These are phyloP conservation scores for Acrobasis suavella DNA, from an alignment of 2,888 invertebrate species.

Conservation along the genomic window DNA sequence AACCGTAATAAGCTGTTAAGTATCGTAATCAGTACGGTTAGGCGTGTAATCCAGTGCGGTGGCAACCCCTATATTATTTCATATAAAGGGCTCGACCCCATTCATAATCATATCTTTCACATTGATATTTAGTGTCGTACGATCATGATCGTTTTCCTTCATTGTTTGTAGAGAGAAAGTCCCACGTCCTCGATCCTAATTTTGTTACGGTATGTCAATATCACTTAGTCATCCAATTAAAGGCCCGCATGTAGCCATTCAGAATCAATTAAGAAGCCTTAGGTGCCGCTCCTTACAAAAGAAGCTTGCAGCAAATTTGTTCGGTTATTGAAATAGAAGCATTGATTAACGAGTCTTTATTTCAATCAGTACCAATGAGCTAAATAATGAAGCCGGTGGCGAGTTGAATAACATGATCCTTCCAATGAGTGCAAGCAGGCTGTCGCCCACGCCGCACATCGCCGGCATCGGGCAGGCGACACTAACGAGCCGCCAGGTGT, in stretches of 20 bases:
- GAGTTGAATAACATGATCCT: conserved; percentile 23
- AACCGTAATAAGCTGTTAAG: conserved; percentile 68
- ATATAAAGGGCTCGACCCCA: conserved; percentile 55
- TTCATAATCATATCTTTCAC: conserved; percentile 49
- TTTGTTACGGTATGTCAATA: conserved; percentile 54
- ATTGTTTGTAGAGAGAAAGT: conserved; percentile 44
- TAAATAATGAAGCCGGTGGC: background rate
- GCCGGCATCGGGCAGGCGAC: conserved; percentile 57
- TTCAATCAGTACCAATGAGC: background rate
- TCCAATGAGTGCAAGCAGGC: conserved; percentile 33
- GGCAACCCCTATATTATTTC: conserved; percentile 52
- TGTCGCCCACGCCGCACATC: conserved; percentile 48
- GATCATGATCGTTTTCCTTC: conserved; percentile 38
- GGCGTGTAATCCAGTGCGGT: conserved; percentile 67
- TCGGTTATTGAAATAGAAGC: conserved; percentile 3
- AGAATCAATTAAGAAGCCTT: conserved; percentile 59
- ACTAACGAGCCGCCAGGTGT: conserved; percentile 80
- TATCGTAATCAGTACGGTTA: conserved; percentile 63
- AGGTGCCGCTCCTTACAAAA: conserved; percentile 20
- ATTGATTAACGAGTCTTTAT: background rate
- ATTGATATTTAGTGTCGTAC: conserved; percentile 35
- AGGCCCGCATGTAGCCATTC: conserved; percentile 65
- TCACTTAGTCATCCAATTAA: conserved; percentile 67
- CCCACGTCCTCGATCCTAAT: conserved; percentile 41
- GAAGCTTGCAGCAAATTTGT: background rate